These are phyloP conservation scores for Sternarchorhynchus goeldii DNA, from an alignment of 2,797 vertebrate species.

Conservation along the genomic window DNA sequence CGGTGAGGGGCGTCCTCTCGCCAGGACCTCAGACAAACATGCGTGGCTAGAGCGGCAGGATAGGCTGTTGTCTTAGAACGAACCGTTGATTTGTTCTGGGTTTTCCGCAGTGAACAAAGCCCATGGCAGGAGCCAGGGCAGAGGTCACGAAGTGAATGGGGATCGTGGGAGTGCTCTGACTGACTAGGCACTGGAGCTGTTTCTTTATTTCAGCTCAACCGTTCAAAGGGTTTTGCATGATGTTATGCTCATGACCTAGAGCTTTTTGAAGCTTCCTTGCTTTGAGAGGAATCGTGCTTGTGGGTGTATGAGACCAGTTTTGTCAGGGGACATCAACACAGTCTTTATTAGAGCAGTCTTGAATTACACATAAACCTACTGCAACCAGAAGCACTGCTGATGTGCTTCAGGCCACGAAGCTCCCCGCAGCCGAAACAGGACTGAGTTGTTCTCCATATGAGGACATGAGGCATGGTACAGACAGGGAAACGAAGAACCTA, in stretches of 20 bases:
- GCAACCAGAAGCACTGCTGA: slow-evolving; percentile 25
- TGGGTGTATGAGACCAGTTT: slow-evolving; percentile 1
- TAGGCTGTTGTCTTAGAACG: slow-evolving; percentile 40
- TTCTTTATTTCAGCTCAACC: slow-evolving; percentile 5
- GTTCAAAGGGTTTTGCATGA: background rate
- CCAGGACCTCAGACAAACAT: slow-evolving; percentile 24
- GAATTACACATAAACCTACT: slow-evolving; percentile 1
- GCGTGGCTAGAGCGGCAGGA: slow-evolving; percentile 52
- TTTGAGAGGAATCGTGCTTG: background rate
- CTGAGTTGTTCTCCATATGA: slow-evolving; percentile 24
- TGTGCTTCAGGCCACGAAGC: slow-evolving; percentile 18
- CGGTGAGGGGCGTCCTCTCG: slow-evolving; percentile 24
- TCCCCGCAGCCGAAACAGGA: background rate
- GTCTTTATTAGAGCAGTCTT: slow-evolving; percentile 19
- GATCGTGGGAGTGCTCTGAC: slow-evolving; percentile 14
- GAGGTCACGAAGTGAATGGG: slow-evolving; percentile 36
- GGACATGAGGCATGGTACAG: slow-evolving; percentile 18
- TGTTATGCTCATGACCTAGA: background rate
- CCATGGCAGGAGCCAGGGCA: slow-evolving; percentile 25
- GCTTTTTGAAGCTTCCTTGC: background rate
- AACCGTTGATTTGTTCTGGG: slow-evolving; percentile 16
- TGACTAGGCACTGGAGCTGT: slow-evolving; percentile 24
- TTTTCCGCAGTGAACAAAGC: slow-evolving; percentile 26
- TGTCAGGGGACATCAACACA: slow-evolving; percentile 2
- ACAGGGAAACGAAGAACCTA: slow-evolving; percentile 52